Evolutionary conservation across 2,113 vertebrate species (phyloP), one percentile per base, ranked within the genome.

Genomic region (Anoplopoma fimbria): DNA sequence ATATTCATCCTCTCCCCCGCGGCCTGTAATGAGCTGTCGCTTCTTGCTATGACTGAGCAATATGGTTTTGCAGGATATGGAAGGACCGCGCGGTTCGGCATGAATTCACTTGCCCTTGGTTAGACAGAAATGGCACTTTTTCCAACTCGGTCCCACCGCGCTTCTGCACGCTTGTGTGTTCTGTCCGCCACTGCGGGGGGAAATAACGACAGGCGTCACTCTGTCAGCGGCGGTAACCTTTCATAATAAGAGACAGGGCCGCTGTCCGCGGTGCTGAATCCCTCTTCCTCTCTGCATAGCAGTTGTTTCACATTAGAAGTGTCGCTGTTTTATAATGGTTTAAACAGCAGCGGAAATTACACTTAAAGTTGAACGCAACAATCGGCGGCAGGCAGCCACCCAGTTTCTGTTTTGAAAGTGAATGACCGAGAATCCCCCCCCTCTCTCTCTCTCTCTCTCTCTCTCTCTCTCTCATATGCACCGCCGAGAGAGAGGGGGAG

Each of bases 241-340:
- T 77, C 79, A 87, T 14, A 78, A 77, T 80, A 60, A 88, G 72
- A 88, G 58, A 25, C 73, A 31, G 42, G 78, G 76, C 53, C 83
- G 79, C 93, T 95, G 87, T 94, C 93, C 92, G 4, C 76, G 90
- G 94, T 95, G 76, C 92, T 94, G 94, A 93, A 91, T 40, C 47
- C 21, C 13, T 36, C 36, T 6, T 12, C 58, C 19, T 1, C 21
- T 31, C 40, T 33, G 47, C 17, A 9, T 31, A 21, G 36, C 27
- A 17, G n/a, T 29, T 19, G 23, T 63, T 75, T 64, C 51, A 49
- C 40, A 60, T 38, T n/a, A 34, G 78, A 12, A 64, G 75, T 53
- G 58, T 14, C 33, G 60, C 40, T 38, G 40, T 15, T 72, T 25
- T 25, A 19, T 27, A 19, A 17, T 25, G 38, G 0, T 47, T 75